A percentile compares a stretch with the other conserved stretches of the same genome.
Evolutionary conservation across 2,113 vertebrate genomes (phyloP).

Genomic region (Piliocolobus tephrosceles): DNA sequence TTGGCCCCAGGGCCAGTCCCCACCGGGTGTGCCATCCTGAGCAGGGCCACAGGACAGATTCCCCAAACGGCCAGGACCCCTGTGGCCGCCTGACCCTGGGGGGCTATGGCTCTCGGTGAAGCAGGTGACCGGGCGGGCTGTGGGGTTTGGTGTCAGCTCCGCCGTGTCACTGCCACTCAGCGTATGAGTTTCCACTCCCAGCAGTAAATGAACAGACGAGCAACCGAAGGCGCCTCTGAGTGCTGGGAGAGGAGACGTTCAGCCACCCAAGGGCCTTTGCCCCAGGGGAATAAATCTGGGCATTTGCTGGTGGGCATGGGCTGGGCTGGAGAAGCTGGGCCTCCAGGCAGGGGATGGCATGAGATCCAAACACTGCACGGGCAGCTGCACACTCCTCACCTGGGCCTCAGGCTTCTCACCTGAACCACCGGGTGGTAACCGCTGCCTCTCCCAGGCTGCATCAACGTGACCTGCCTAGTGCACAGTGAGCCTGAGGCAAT

Average conservation of each 20-base stretch:
- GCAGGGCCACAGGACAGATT: not conserved
- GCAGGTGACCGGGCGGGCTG: not conserved
- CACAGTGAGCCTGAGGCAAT: accelerated
- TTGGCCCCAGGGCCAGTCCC: not conserved
- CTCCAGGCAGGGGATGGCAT: not conserved
- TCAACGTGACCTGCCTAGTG: accelerated
- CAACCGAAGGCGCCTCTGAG: accelerated
- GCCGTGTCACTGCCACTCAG: accelerated
- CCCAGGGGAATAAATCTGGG: too few relatives aligned
- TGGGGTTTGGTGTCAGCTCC: not conserved
- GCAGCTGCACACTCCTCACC: not conserved
- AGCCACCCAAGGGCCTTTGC: too few relatives aligned
- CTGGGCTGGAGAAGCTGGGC: not conserved
- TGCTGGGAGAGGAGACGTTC: not conserved
- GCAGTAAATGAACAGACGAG: not conserved
- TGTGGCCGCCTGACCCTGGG: not conserved
- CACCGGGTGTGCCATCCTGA: not conserved
- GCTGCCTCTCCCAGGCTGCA: not conserved
- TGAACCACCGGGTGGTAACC: accelerated
- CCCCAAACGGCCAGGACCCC: not conserved
- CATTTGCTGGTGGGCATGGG: too few relatives aligned
- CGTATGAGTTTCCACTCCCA: not conserved
- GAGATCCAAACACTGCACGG: not conserved
- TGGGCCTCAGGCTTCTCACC: not conserved
- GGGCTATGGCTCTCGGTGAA: not conserved